phyloP scores from a whole-genome alignment of 1,140 invertebrate genomes.

The Drosophila subobscura region DNA sequence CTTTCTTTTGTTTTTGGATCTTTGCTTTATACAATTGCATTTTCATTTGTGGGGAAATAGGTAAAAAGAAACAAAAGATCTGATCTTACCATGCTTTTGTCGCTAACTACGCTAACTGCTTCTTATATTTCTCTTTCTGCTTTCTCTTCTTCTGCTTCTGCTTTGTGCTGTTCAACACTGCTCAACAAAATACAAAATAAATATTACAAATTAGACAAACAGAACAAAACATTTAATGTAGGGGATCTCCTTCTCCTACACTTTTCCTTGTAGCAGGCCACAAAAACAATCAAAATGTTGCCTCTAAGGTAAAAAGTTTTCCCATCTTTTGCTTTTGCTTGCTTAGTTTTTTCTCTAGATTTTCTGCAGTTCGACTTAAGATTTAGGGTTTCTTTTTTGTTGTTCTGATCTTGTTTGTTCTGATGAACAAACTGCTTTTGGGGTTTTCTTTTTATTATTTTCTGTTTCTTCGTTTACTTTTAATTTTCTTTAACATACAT shows the following conservation, averaged over 20 bases:
- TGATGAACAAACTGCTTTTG: slow-evolving; percentile 48
- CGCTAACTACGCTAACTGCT: slow-evolving; percentile 26
- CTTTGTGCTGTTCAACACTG: slow-evolving; percentile 45
- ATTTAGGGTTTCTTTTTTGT: slow-evolving; percentile 35
- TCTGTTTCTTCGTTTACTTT: slow-evolving; percentile 41
- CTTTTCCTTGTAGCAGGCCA: slow-evolving; percentile 31
- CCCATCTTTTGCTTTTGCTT: slow-evolving; percentile 15
- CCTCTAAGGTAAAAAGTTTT: slow-evolving; percentile 47
- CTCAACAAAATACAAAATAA: slow-evolving; percentile 47
- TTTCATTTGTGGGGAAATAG: slow-evolving; percentile 20
- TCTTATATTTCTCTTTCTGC: neutral
- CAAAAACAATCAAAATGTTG: slow-evolving; percentile 30
- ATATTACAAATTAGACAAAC: slow-evolving; percentile 57
- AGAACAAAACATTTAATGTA: slow-evolving; percentile 38
- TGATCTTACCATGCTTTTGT: slow-evolving; percentile 21
- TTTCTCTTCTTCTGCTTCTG: slow-evolving; percentile 7
- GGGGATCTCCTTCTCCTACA: slow-evolving; percentile 27
- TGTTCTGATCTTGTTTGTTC: slow-evolving; percentile 25
- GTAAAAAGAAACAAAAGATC: slow-evolving; percentile 34
- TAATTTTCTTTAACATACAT: slow-evolving; percentile 62
- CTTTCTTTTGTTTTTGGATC: slow-evolving; percentile 26
- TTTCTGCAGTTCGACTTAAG: slow-evolving; percentile 38
- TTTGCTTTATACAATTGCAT: slow-evolving; percentile 58
- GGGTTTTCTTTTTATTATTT: slow-evolving; percentile 38
- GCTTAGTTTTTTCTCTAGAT: slow-evolving; percentile 20